phyloP scores from a whole-genome alignment of 1,140 invertebrate genomes.

The Scaptodrosophila lebanonensis region DNA sequence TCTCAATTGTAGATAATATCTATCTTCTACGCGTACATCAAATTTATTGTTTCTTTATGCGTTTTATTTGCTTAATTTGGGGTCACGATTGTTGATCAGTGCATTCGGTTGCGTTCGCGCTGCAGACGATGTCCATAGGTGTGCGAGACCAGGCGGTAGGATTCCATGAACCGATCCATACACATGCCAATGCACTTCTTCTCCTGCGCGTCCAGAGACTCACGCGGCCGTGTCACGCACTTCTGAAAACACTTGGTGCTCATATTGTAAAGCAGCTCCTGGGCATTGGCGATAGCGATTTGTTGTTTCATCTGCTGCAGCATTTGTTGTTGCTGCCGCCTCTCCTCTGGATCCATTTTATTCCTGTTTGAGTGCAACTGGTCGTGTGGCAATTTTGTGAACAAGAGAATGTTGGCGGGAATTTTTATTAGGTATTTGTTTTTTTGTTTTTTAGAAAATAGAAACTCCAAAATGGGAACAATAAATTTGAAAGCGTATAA shows the following conservation, averaged over 20 bases:
- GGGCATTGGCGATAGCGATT: slow-evolving; percentile 24
- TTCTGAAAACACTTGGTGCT: slow-evolving; percentile 31
- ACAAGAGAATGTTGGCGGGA: too few relatives aligned
- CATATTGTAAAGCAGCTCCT: slow-evolving; percentile 20
- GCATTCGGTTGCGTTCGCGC: slow-evolving; percentile 8
- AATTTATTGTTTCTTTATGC: too few relatives aligned
- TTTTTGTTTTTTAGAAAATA: too few relatives aligned
- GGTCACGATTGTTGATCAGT: too few relatives aligned
- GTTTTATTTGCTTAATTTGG: too few relatives aligned
- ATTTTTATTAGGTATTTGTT: too few relatives aligned
- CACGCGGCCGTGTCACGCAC: slow-evolving; percentile 12
- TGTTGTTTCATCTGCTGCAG: slow-evolving; percentile 20
- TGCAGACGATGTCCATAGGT: slow-evolving; percentile 21
- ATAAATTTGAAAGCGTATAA: too few relatives aligned
- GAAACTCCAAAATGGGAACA: too few relatives aligned
- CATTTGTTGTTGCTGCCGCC: background rate
- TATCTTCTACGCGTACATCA: too few relatives aligned
- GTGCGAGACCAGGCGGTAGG: slow-evolving; percentile 26
- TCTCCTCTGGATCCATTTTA: slow-evolving; percentile 1
- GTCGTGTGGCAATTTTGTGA: too few relatives aligned
- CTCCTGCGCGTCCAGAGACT: slow-evolving; percentile 14
- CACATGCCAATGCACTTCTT: slow-evolving; percentile 19
- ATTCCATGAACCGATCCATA: slow-evolving; percentile 31
- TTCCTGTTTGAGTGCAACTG: too few relatives aligned
- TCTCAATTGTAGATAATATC: too few relatives aligned